Conservation (phyloP, 37 sponge, comb jelly and placozoan species). For the Cliona cf. orientalis region DNA sequence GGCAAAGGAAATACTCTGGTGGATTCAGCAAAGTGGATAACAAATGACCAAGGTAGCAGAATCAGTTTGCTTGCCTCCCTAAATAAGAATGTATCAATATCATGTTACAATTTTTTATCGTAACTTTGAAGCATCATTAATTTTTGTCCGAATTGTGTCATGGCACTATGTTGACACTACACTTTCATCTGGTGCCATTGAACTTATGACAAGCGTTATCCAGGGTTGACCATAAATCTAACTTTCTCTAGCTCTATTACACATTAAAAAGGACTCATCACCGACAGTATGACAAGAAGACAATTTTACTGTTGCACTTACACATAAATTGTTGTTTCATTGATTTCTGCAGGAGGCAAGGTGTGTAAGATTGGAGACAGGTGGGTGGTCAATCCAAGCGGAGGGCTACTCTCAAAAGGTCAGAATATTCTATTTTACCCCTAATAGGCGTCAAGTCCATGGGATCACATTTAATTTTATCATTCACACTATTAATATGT, state of each 20-base stretch:
- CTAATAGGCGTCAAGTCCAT: too few relatives aligned
- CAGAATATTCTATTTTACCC: too few relatives aligned
- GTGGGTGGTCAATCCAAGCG: conserved; percentile 80
- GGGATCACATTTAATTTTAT: too few relatives aligned
- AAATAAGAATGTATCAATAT: background rate
- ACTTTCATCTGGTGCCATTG: background rate
- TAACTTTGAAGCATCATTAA: too few relatives aligned
- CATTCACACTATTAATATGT: too few relatives aligned
- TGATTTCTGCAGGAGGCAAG: conserved; percentile 38
- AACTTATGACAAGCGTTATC: too few relatives aligned
- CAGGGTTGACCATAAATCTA: too few relatives aligned
- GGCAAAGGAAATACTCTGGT: conserved; percentile 67
- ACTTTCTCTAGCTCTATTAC: too few relatives aligned
- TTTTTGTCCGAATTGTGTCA: background rate
- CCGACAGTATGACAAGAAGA: too few relatives aligned
- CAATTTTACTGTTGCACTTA: too few relatives aligned
- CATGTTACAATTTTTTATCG: too few relatives aligned
- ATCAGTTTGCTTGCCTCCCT: background rate
- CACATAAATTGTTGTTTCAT: background rate
- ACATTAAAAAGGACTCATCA: too few relatives aligned
- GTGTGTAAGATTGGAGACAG: conserved; percentile 55
- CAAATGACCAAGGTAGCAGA: conserved; percentile 50
- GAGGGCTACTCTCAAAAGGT: conserved; percentile 84
- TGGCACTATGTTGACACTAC: background rate
- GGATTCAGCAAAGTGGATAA: conserved; percentile 67